These are phyloP conservation scores for Leucophenga maculata DNA, from an alignment of 2,888 invertebrate species.

Conservation along the genomic window DNA sequence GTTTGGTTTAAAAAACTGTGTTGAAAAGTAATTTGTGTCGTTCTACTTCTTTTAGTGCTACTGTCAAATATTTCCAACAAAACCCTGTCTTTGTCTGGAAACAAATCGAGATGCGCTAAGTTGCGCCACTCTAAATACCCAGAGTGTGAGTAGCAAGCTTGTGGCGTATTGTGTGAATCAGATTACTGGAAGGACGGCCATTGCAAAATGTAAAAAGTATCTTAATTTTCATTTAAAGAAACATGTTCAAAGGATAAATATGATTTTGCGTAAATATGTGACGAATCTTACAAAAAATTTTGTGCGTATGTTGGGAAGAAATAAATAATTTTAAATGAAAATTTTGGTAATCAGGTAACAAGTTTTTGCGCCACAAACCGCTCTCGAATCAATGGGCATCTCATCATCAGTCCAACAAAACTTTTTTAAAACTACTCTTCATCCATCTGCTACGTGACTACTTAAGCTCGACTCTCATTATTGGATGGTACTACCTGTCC, in stretches of 20 bases:
- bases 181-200: too few relatives aligned
- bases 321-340: background rate
- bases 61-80: background rate
- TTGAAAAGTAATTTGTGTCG: background rate
- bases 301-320: background rate
- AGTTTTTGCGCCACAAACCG: background rate
- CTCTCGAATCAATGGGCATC: background rate
- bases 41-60: background rate
- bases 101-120: background rate
- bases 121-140: too few relatives aligned
- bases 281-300: too few relatives aligned
- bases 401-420: background rate
- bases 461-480: constrained; percentile 66
- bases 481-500: constrained; percentile 52
- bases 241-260: too few relatives aligned
- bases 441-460: constrained; percentile 16
- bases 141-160: too few relatives aligned
- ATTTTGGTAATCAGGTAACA: constrained; percentile 3
- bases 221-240: too few relatives aligned
- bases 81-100: background rate
- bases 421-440: background rate
- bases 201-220: too few relatives aligned
- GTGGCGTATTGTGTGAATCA: too few relatives aligned
- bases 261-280: too few relatives aligned
- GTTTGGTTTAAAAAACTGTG: background rate